Evolutionary conservation across 2,113 vertebrate species (phyloP), one percentile per base, ranked within the genome.

Genomic region (Poeciliopsis prolifica): DNA sequence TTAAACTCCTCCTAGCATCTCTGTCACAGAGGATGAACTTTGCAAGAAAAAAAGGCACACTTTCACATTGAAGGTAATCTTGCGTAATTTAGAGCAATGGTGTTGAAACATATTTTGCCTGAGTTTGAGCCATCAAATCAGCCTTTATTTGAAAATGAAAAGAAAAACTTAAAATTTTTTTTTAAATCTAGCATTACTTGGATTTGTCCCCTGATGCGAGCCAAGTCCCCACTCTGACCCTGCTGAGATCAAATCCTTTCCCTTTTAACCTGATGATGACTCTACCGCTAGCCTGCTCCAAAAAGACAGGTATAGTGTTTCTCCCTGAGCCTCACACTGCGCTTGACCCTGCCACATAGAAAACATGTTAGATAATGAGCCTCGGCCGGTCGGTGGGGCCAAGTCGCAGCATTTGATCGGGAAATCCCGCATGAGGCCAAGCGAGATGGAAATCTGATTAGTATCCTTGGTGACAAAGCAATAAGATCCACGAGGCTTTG

Each of bases 381-480:
- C 92, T 82, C 86, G 70, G 94, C 92, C 91, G 88, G 94, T 92
- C 85, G 78, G 87, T 94, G 89, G 95, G 94, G 93, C 94, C 95
- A 92, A 92, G 92, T 93, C 89, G 86, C 93, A 92, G 94, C 93
- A 94, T 97, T 97, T 97, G 96, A 97, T 96, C 94, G 95, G 51
- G 95, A 97, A 96, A 96, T 96, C 95, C 94, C 94, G 92, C 94
- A 93, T 93, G 94, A 92, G 94, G 94, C 86, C 91, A 93, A 93
- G 93, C 95, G 94, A 94, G 94, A 96, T 96, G 95, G 95, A 97
- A 97, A 97, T 97, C 95, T 97, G 95, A 97, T 97, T 96, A 96
- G 96, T 96, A 95, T 95, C 95, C 95, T 94, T 95, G 95, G 96
- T 96, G 96, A 96, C 93, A 90, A 92, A 95, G 95, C 92, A 87